Percentiles rank a stretch among this genome's conserved stretches.
Conservation (phyloP, 2,113 vertebrate species). For the Corapipo altera region DNA sequence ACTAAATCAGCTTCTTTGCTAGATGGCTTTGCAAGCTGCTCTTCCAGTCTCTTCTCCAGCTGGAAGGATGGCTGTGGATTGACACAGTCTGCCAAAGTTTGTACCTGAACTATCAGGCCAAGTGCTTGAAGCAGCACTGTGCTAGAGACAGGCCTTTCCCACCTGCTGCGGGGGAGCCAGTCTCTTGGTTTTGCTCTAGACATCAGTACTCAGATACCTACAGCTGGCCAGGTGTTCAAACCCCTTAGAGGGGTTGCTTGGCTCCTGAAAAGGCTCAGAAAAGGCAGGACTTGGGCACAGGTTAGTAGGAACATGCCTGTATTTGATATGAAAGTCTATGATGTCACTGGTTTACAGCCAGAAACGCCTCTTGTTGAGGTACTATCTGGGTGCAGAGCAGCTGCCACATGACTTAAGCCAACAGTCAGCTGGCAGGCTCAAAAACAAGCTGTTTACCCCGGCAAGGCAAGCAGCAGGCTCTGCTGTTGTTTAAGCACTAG, state of each 20-base stretch:
- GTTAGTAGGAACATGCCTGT: background rate
- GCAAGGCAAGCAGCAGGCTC: background rate
- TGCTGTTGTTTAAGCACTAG: background rate
- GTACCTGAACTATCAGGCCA: background rate
- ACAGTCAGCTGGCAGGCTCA: background rate
- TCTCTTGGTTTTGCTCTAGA: background rate
- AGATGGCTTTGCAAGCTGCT: background rate
- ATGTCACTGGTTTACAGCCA: background rate
- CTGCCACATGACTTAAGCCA: background rate
- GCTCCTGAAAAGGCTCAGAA: background rate
- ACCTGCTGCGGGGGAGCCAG: background rate
- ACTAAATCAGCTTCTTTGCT: background rate
- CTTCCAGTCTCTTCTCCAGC: background rate
- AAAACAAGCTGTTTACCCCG: background rate
- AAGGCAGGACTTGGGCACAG: background rate
- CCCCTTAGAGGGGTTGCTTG: background rate
- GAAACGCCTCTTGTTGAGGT: background rate
- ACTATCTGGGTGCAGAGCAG: background rate
- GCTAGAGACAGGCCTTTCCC: background rate
- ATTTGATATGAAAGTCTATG: background rate
- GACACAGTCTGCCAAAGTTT: background rate
- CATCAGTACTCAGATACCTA: background rate
- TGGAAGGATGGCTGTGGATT: background rate
- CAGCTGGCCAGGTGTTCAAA: background rate
- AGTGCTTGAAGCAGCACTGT: background rate